These are phyloP conservation scores for Eupristina koningsbergeri DNA, from an alignment of 1,140 invertebrate species.

Conservation along the genomic window DNA sequence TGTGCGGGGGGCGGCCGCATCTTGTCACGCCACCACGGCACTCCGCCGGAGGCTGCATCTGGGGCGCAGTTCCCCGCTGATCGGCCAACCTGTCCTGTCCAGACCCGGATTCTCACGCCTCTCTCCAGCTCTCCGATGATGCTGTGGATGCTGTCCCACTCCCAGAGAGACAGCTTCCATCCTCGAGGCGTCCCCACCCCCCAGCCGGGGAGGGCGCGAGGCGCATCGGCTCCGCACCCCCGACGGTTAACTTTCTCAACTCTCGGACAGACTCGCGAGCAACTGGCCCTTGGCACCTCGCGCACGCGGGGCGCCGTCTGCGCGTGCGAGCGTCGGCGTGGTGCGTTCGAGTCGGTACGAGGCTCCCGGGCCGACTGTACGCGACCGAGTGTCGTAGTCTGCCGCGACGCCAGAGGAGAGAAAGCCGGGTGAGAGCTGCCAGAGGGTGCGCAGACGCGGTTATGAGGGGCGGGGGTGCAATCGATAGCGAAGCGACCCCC, in stretches of 20 bases:
- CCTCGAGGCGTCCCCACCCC: conserved; percentile 25
- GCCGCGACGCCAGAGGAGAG: background rate
- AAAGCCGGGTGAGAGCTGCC: conserved; percentile 1
- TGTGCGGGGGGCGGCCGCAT: conserved; percentile 1
- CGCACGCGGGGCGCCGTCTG: background rate
- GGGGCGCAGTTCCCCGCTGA: background rate
- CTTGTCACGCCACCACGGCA: conserved; percentile 16
- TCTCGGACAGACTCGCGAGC: too few relatives aligned
- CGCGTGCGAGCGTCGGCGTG: background rate
- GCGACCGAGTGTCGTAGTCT: conserved; percentile 25
- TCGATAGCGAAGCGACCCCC: conserved; percentile 9
- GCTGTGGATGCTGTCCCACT: conserved; percentile 49
- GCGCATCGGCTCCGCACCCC: background rate
- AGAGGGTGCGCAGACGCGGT: conserved; percentile 1
- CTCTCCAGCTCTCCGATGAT: background rate
- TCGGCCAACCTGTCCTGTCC: too few relatives aligned
- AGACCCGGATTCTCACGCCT: background rate
- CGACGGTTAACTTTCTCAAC: too few relatives aligned
- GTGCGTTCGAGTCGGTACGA: too few relatives aligned
- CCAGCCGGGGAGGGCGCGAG: conserved; percentile 4
- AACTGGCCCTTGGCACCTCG: background rate
- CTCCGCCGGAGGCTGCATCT: conserved; percentile 17
- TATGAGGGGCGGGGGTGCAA: background rate
- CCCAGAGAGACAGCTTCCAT: conserved; percentile 40
- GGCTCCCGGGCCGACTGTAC: conserved; percentile 45